Evolutionary conservation across 2,888 invertebrate species (phyloP).

Genomic region (Calliopum simillimum): DNA sequence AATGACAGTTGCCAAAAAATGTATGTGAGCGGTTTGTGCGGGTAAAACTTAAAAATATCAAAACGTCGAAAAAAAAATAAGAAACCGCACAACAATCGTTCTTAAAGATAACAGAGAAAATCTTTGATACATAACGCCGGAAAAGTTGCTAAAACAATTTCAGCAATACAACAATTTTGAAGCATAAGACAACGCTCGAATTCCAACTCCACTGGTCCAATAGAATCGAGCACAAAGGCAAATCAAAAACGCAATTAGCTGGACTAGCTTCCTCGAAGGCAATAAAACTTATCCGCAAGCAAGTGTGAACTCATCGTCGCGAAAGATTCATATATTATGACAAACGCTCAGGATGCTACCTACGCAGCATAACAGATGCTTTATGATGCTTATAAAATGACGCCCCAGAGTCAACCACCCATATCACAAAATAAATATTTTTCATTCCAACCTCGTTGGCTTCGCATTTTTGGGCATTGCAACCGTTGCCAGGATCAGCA

Average conservation of each 20-base stretch:
- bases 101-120: too few relatives aligned
- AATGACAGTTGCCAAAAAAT: too few relatives aligned
- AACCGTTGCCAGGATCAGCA: slow-evolving; percentile 54
- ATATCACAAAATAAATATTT: slow-evolving; percentile 42
- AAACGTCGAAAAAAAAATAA: too few relatives aligned
- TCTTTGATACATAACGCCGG: too few relatives aligned
- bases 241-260: slow-evolving; percentile 41
- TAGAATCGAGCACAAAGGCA: background rate
- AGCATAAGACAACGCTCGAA: slow-evolving; percentile 48
- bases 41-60: too few relatives aligned
- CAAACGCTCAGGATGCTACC: slow-evolving; percentile 46
- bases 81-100: too few relatives aligned
- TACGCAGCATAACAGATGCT: slow-evolving; percentile 41
- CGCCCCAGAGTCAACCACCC: background rate
- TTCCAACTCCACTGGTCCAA: slow-evolving; percentile 41
- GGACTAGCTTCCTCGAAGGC: slow-evolving; percentile 45
- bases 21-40: too few relatives aligned
- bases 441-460: slow-evolving; percentile 52
- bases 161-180: too few relatives aligned
- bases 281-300: slow-evolving; percentile 13
- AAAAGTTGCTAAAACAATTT: too few relatives aligned
- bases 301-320: slow-evolving; percentile 6
- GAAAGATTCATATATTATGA: slow-evolving; percentile 48
- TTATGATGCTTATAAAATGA: slow-evolving; percentile 2
- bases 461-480: slow-evolving; percentile 59